phyloP scores from a whole-genome alignment of 1,140 invertebrate genomes.

The Cyphomyrmex costatus region DNA sequence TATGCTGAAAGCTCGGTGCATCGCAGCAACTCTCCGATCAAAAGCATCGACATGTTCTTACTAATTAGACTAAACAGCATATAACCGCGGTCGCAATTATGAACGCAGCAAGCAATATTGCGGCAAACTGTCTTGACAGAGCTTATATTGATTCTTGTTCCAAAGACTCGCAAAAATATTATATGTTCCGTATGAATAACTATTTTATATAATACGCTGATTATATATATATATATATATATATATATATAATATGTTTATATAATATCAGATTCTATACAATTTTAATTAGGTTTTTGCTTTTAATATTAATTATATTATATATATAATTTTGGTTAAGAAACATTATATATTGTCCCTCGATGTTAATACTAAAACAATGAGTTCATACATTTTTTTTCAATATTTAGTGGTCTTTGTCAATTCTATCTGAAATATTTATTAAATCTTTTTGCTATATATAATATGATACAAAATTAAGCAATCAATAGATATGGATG shows the following conservation, averaged over 20 bases:
- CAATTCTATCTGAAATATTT: neutral
- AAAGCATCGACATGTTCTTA: slow-evolving; percentile 58
- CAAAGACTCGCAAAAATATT: neutral
- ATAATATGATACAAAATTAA: neutral
- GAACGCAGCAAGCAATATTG: slow-evolving; percentile 15
- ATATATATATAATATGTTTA: neutral
- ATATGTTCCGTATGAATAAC: neutral
- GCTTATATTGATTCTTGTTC: neutral
- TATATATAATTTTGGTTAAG: neutral
- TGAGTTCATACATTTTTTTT: neutral
- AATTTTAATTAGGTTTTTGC: neutral
- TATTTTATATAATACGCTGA: neutral
- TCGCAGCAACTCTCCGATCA: slow-evolving; percentile 19
- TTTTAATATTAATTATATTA: no score
- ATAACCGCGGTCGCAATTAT: slow-evolving; percentile 26
- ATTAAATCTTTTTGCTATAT: neutral
- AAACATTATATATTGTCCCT: neutral
- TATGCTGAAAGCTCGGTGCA: slow-evolving; percentile 1
- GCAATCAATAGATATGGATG: neutral
- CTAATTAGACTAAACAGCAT: slow-evolving; percentile 49
- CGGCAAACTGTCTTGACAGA: neutral
- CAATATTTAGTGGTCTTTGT: neutral
- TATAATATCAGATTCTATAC: neutral
- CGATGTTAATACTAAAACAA: no score
- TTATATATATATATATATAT: no score